These are phyloP conservation scores for Diarsia brunnea DNA, from an alignment of 2,888 invertebrate genomes.

Conservation along the genomic window DNA sequence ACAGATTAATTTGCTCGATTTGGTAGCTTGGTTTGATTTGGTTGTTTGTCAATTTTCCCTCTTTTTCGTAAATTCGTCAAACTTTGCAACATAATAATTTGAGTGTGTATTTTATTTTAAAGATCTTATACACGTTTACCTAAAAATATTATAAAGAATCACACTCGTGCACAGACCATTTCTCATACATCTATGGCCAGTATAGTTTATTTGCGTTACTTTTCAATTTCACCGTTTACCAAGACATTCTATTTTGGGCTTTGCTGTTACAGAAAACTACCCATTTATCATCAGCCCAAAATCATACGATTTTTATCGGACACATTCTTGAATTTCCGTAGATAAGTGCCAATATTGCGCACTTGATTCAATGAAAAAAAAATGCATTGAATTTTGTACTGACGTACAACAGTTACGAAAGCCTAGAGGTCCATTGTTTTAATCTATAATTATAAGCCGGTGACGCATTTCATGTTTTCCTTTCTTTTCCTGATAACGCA, in stretches of 20 bases:
- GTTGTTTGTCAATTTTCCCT: neutral
- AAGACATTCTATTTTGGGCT: constrained; percentile 5
- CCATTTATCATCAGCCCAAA: constrained; percentile 7
- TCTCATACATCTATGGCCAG: too few relatives aligned
- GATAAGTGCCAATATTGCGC: constrained; percentile 13
- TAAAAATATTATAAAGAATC: too few relatives aligned
- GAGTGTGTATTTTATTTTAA: neutral
- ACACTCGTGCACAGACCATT: too few relatives aligned
- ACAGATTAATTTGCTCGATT: neutral
- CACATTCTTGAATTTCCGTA: neutral
- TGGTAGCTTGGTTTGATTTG: neutral
- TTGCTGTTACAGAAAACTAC: neutral
- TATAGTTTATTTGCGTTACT: too few relatives aligned
- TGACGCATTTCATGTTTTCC: constrained; percentile 41
- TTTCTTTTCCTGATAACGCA: constrained; percentile 55
- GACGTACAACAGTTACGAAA: constrained; percentile 44
- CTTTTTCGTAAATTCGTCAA: neutral
- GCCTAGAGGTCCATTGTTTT: constrained; percentile 26
- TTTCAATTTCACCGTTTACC: neutral
- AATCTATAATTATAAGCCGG: constrained; percentile 26
- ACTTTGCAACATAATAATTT: neutral
- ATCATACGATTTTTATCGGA: constrained; percentile 35
- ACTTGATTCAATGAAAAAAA: constrained; percentile 14
- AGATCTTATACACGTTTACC: neutral
- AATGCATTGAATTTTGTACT: constrained; percentile 14